These are phyloP conservation scores for Ceryle rudis DNA, from an alignment of 2,797 vertebrate genomes.

Conservation along the genomic window DNA sequence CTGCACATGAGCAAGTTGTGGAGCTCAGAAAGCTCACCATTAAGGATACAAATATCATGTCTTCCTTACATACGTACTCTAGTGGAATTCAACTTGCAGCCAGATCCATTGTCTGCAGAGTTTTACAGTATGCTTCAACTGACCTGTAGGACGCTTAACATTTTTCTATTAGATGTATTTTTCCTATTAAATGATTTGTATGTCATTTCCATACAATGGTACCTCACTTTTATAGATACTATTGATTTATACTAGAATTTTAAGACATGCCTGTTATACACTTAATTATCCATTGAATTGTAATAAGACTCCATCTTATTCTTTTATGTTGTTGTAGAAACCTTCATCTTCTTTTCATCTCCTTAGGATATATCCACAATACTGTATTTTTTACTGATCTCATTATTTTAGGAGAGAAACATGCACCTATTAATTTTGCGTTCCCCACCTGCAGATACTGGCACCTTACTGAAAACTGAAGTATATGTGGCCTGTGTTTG, in stretches of 20 bases:
- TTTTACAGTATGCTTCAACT: background rate
- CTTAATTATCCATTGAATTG: background rate
- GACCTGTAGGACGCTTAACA: background rate
- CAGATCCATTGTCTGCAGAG: background rate
- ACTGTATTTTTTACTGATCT: background rate
- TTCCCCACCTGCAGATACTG: background rate
- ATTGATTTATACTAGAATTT: conserved; percentile 3
- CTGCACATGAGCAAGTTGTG: background rate
- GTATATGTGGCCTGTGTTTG: conserved; percentile 28
- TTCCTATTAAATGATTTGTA: background rate
- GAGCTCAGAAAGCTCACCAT: background rate
- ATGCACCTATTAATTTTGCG: background rate
- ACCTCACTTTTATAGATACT: background rate
- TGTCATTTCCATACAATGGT: background rate
- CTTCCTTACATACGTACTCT: background rate
- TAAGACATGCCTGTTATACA: background rate
- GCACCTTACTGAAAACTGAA: conserved; percentile 1
- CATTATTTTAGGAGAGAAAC: background rate
- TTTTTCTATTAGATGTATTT: background rate
- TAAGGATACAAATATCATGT: background rate
- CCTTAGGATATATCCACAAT: background rate
- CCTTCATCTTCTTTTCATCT: background rate
- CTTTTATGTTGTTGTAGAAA: background rate
- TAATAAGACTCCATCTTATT: background rate
- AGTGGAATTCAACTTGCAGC: background rate